Evolutionary conservation across 2,888 invertebrate genomes (phyloP), one percentile per base, ranked within the genome.

Genomic region (Erpobdella octoculata): DNA sequence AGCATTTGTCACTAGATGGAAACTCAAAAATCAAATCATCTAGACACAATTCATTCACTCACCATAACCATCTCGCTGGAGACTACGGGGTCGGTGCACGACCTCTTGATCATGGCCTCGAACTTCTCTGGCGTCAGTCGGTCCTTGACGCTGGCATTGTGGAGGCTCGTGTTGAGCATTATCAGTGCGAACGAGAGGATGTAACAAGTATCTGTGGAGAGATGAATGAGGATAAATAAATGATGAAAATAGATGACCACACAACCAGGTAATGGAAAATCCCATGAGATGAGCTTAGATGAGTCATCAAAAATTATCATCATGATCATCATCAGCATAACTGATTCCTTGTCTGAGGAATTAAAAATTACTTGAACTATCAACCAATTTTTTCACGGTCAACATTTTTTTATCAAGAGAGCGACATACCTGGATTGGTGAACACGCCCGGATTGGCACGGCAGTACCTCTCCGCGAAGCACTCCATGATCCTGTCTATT

Each of bases 401-500:
- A n/a, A n/a, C n/a, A n/a, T n/a, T n/a, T n/a, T n/a, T n/a, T n/a
- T n/a, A n/a, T n/a, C n/a, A n/a, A n/a, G n/a, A n/a, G n/a, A n/a
- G n/a, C n/a, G n/a, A n/a, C n/a, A n/a, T 6, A 86, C 86, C 86
- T 74, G 94, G 92, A 82, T 93, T 93, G 73, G 92, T 92, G 85
- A 97, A 97, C 77, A 96, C 93, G 80, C 92, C 93, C 53, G 93
- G 91, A 85, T 97, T 97, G 48, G 93, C 87, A 81, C 93, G 93
- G 86, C 96, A 96, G 86, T 97, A 97, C 76, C 94, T 89, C 84
- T 94, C 92, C 48, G 97, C 96, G 86, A 97, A 97, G 81, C 92
- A 92, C 84, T 97, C 97, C 96, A 97, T 97, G 95, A 97, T 96
- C 33, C 97, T 87, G 86, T 97, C 97, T 81, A 97, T 97, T 85